phyloP scores from a whole-genome alignment of 2,797 vertebrate species.

The Podarcis lilfordi region DNA sequence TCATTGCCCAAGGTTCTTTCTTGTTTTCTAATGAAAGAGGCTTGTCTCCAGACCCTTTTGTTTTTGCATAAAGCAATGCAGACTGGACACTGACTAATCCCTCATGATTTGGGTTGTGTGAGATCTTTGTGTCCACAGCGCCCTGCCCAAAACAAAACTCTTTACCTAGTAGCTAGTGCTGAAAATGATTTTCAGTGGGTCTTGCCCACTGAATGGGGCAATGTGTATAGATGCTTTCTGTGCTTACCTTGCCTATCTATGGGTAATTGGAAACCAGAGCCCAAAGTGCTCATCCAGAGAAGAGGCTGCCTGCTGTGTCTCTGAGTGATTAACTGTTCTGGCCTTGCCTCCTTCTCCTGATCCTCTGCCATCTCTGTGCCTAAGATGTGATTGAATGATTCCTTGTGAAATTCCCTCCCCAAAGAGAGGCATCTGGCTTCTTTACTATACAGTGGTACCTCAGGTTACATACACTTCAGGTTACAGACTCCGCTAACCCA shows the following conservation, averaged over 20 bases:
- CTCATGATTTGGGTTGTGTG: constrained; percentile 54
- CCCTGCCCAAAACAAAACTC: not conserved
- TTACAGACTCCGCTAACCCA: too few relatives aligned
- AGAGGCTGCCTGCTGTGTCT: not conserved
- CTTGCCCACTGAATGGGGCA: not conserved
- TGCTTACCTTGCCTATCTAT: not conserved
- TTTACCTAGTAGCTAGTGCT: too few relatives aligned
- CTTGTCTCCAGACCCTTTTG: constrained; percentile 62
- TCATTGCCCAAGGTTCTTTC: constrained; percentile 26
- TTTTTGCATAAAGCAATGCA: constrained; percentile 60
- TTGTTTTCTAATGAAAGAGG: constrained; percentile 62
- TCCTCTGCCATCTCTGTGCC: not conserved
- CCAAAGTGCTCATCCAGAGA: not conserved
- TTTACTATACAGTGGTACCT: too few relatives aligned
- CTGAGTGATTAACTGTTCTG: not conserved
- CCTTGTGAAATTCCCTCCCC: not conserved
- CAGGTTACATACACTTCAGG: too few relatives aligned
- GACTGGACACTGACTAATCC: constrained; percentile 71
- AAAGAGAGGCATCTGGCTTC: too few relatives aligned
- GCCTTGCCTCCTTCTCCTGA: not conserved
- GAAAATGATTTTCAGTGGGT: not conserved
- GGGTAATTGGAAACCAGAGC: not conserved
- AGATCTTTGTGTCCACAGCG: constrained; percentile 72
- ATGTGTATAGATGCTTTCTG: not conserved
- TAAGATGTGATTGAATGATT: not conserved